Evolutionary conservation across 2,797 vertebrate genomes (phyloP).

Genomic region (Diplodus sargus): DNA sequence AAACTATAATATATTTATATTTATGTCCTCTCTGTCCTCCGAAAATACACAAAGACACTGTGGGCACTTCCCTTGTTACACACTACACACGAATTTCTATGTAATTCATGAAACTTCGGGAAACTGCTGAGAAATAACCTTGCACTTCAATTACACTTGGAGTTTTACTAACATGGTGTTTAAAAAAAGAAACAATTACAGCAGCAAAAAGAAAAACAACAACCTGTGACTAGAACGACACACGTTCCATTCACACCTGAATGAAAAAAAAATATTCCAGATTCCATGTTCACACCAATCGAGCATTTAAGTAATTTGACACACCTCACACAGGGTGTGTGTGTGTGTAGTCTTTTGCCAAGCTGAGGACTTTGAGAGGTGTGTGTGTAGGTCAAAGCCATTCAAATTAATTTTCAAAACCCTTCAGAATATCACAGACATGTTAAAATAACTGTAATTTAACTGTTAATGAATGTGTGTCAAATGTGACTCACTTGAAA

Average conservation of each 20-base stretch:
- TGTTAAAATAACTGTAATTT: constrained; percentile 12
- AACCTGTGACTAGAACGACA: too few relatives aligned
- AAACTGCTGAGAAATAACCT: not conserved
- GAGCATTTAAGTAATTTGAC: too few relatives aligned
- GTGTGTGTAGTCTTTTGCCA: not conserved
- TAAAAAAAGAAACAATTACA: not conserved
- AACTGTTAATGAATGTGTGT: constrained; percentile 25
- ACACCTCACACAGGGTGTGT: not conserved
- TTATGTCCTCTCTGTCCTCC: not conserved
- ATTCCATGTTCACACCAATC: too few relatives aligned
- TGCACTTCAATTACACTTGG: not conserved
- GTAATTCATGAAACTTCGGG: not conserved
- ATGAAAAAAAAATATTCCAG: not conserved
- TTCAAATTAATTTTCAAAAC: constrained; percentile 6
- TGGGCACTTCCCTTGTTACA: not conserved
- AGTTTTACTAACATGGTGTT: not conserved
- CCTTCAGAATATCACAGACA: not conserved
- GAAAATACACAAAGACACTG: not conserved
- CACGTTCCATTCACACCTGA: too few relatives aligned
- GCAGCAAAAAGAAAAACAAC: too few relatives aligned
- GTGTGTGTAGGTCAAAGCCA: constrained; percentile 21
- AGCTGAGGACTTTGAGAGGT: not conserved
- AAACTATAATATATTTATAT: not conserved
- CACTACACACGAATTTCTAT: not conserved
- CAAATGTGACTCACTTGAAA: constrained; percentile 23